Base-by-base conservation (phyloP, 2,888 invertebrate genomes). In the Sceliomorpha sp. region DNA sequence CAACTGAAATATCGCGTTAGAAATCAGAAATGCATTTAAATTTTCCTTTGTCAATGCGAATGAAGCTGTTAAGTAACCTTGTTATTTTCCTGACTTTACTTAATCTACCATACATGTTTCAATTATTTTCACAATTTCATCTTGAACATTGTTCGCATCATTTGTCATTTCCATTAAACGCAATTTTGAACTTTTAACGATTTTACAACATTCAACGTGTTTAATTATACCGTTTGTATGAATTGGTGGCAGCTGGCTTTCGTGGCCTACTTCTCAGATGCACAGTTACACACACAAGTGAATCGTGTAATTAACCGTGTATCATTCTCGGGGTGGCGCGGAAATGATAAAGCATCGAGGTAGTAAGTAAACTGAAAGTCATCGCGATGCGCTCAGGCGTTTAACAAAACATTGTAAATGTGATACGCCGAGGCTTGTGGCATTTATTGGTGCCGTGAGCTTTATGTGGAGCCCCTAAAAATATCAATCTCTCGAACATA, bases 371-470 rank as follows among this genome's bases (percentile, higher is more conserved):
- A 31, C 36, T 31, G 10, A 15, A n/a, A 37, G 29, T 39, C 15
- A 14, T 50, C 10, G 8, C 13, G 36, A 37, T n/a, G 39, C 20
- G 31, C 20, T 26, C 15, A 24, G n/a, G 12, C 10, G 7, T 26
- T 39, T 53, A 44, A 68, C 64, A 72, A 67, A 78, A 68, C 40
- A 58, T 39, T 51, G 55, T 63, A 64, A 67, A 58, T 59, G 29
- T 53, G 66, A 62, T 69, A 47, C 44, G 64, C 68, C 42, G 9
- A 40, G 20, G 37, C 58, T 45, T 72, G 59, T 29, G 70, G 56
- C 72, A 72, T 75, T 75, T 72, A 68, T 79, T 86, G 83, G 86
- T 87, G 85, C 84, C 87, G 87, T 84, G 86, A 82, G 85, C 78
- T 75, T 20, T 5, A 20, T 20, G n/a, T n/a, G n/a, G n/a, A n/a